These are phyloP conservation scores for Incurvaria masculella DNA, from an alignment of 2,888 invertebrate genomes.

Conservation along the genomic window DNA sequence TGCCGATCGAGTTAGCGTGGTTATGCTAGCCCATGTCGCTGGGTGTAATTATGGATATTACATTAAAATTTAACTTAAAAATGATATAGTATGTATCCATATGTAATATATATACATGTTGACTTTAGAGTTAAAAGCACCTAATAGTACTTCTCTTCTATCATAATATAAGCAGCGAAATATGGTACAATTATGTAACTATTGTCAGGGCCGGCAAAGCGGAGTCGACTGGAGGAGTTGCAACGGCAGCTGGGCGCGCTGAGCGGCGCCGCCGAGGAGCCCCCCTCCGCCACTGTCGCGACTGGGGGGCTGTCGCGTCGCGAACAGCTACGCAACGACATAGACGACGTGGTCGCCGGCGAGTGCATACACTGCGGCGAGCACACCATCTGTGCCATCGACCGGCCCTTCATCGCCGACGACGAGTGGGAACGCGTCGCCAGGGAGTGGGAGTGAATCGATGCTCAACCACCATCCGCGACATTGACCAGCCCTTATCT, in stretches of 20 bases:
- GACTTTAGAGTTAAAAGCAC: too few relatives aligned
- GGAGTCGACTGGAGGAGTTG: slow-evolving; percentile 61
- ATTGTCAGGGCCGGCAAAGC: slow-evolving; percentile 50
- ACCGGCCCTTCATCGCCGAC: slow-evolving; percentile 82
- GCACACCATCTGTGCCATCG: slow-evolving; percentile 86
- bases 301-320: slow-evolving; percentile 49
- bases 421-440: slow-evolving; percentile 78
- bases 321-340: slow-evolving; percentile 71
- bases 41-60: too few relatives aligned
- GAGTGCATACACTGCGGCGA: slow-evolving; percentile 95
- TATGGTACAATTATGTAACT: too few relatives aligned
- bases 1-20: too few relatives aligned
- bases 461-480: not conserved
- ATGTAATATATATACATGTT: too few relatives aligned
- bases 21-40: too few relatives aligned
- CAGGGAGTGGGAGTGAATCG: slow-evolving; percentile 76
- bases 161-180: too few relatives aligned
- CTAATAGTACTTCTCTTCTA: too few relatives aligned
- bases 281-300: slow-evolving; percentile 30
- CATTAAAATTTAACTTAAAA: too few relatives aligned
- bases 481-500: too few relatives aligned
- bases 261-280: slow-evolving; percentile 43
- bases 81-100: too few relatives aligned
- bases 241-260: slow-evolving; percentile 60
- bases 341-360: slow-evolving; percentile 85